Evolutionary conservation across 2,797 vertebrate genomes (phyloP).

Genomic region (Takifugu ocellatus): DNA sequence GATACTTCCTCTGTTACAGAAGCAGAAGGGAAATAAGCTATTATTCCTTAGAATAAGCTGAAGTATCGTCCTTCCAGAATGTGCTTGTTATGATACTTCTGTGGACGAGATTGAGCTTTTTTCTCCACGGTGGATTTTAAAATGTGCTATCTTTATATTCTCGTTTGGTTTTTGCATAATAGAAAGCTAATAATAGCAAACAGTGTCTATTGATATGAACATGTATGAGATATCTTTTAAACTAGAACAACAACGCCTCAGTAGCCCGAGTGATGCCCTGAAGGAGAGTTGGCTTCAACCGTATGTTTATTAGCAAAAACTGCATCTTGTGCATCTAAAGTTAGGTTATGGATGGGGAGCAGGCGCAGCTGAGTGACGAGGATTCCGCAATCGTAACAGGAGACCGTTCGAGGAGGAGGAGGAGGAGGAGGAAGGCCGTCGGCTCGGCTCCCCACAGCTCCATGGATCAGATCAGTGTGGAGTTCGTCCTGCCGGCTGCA

Average conservation of each 20-base stretch:
- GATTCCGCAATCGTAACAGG: conserved; percentile 84
- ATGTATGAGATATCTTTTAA: background rate
- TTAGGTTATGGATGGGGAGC: conserved; percentile 86
- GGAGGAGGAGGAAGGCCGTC: conserved; percentile 91
- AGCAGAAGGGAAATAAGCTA: conserved; percentile 53
- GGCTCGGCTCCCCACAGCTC: conserved; percentile 65
- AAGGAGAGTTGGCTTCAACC: too few species aligned
- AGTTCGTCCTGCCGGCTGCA: conserved; percentile 88
- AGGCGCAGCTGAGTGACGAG: conserved; percentile 68
- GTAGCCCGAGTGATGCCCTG: too few species aligned
- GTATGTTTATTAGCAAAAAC: background rate
- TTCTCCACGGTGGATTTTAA: too few species aligned
- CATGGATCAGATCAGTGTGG: conserved; percentile 87
- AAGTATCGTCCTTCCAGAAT: too few species aligned
- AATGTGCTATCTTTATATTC: too few species aligned
- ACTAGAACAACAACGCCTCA: too few species aligned
- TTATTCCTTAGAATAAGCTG: too few species aligned
- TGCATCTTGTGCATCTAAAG: conserved; percentile 34
- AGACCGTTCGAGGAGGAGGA: conserved; percentile 80
- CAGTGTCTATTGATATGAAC: background rate
- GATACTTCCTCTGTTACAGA: conserved; percentile 60
- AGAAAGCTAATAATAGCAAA: background rate
- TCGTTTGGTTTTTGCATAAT: too few species aligned
- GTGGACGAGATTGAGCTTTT: too few species aligned
- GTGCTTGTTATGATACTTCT: too few species aligned